Percentiles rank a stretch among this genome's conserved stretches.
Conservation (phyloP, 53 echinoderm and acorn worm genomes). For the Holothuria leucospilota region DNA sequence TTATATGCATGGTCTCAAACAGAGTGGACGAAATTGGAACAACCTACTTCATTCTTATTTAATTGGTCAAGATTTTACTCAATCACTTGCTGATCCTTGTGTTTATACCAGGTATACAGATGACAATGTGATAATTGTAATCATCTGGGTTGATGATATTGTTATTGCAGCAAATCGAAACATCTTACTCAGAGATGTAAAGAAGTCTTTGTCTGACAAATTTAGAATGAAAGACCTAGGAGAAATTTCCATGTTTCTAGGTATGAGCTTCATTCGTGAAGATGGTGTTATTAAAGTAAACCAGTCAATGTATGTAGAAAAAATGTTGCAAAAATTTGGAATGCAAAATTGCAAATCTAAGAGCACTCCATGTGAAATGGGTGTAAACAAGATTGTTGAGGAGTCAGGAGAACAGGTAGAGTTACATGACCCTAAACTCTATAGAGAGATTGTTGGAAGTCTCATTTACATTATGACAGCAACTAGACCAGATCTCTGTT, state of each 20-base stretch:
- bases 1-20: slow-evolving; percentile 67
- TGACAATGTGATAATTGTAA: background rate
- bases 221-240: background rate
- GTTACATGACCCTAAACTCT: too few relatives aligned
- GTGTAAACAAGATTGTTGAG: background rate
- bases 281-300: too few relatives aligned
- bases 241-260: too few relatives aligned
- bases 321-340: too few relatives aligned
- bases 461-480: too few relatives aligned
- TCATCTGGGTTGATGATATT: background rate
- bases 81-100: slow-evolving; percentile 22
- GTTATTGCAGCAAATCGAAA: background rate
- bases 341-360: too few relatives aligned
- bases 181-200: background rate
- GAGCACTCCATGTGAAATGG: too few relatives aligned
- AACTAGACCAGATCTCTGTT: too few relatives aligned
- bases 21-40: slow-evolving; percentile 55
- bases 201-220: background rate
- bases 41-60: slow-evolving; percentile 38
- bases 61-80: slow-evolving; percentile 26
- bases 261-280: too few relatives aligned
- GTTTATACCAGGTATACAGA: background rate
- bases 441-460: too few relatives aligned
- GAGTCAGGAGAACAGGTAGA: background rate
- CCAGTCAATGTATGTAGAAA: too few relatives aligned